phyloP scores from a whole-genome alignment of 1,140 invertebrate genomes.

The Cydia pomonella region DNA sequence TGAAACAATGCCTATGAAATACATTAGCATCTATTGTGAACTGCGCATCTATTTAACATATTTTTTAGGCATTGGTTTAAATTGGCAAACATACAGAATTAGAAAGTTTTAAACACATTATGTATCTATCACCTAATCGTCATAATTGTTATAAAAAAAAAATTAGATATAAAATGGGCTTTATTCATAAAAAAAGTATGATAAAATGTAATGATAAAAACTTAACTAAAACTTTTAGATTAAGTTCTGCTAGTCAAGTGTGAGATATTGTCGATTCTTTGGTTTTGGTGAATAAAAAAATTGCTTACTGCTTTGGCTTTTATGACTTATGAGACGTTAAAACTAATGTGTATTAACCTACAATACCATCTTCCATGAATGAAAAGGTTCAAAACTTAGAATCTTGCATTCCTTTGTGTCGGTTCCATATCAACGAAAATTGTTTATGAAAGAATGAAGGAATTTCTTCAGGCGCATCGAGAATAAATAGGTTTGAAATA shows the following conservation, averaged over 20 bases:
- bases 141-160: too few relatives aligned
- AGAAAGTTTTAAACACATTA: not conserved
- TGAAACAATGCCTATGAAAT: constrained; percentile 55
- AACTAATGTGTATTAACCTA: not conserved
- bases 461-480: constrained; percentile 28
- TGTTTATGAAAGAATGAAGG: constrained; percentile 32
- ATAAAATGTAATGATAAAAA: too few relatives aligned
- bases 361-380: too few relatives aligned
- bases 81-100: not conserved
- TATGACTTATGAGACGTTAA: not conserved
- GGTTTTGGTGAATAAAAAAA: not conserved
- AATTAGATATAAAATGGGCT: too few relatives aligned
- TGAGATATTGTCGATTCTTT: not conserved
- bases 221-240: too few relatives aligned
- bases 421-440: constrained; percentile 19
- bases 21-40: constrained; percentile 23
- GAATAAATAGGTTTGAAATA: constrained; percentile 30
- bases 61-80: not conserved
- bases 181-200: too few relatives aligned
- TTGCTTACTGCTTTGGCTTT: not conserved
- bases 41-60: constrained; percentile 1
- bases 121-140: too few relatives aligned
- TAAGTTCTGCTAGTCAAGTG: not conserved
- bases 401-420: not conserved
- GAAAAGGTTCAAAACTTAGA: not conserved